These are phyloP conservation scores for Metalampra italica DNA, from an alignment of 2,888 invertebrate genomes.

Conservation along the genomic window DNA sequence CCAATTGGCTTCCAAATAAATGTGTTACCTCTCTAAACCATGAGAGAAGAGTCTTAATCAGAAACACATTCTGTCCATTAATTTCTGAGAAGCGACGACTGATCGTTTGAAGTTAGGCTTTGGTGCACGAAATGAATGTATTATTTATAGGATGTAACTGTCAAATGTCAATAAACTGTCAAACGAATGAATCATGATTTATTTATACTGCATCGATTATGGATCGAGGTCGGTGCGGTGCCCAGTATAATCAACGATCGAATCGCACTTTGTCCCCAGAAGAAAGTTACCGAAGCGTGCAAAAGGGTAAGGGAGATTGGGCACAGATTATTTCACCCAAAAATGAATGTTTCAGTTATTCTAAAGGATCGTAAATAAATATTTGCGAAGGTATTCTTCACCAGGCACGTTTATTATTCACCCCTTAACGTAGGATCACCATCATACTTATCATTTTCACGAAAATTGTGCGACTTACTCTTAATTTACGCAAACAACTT, in stretches of 20 bases:
- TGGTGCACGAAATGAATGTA: neutral
- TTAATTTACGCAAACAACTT: constrained; percentile 31
- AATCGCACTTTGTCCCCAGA: neutral
- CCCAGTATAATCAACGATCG: neutral
- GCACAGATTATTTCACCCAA: neutral
- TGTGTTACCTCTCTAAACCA: too few species aligned
- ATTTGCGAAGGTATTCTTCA: too few species aligned
- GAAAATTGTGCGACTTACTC: constrained; percentile 6
- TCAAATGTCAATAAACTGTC: constrained; percentile 6
- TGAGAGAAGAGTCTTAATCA: too few species aligned
- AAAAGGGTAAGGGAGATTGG: too few species aligned
- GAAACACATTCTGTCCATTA: too few species aligned
- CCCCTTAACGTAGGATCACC: too few species aligned
- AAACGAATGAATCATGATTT: constrained; percentile 6
- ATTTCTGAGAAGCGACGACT: too few species aligned
- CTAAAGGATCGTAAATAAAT: too few species aligned
- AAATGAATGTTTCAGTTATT: neutral
- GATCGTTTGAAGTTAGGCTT: neutral
- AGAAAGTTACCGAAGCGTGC: neutral
- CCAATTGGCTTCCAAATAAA: too few species aligned
- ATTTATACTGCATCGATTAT: constrained; percentile 7
- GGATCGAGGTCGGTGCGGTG: neutral
- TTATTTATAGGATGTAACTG: constrained; percentile 7
- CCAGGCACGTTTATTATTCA: too few species aligned
- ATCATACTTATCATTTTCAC: neutral